Percentiles rank a stretch among this genome's conserved stretches.
Evolutionary conservation across 2,888 invertebrate genomes (phyloP).

Genomic region (Atrina japonica): DNA sequence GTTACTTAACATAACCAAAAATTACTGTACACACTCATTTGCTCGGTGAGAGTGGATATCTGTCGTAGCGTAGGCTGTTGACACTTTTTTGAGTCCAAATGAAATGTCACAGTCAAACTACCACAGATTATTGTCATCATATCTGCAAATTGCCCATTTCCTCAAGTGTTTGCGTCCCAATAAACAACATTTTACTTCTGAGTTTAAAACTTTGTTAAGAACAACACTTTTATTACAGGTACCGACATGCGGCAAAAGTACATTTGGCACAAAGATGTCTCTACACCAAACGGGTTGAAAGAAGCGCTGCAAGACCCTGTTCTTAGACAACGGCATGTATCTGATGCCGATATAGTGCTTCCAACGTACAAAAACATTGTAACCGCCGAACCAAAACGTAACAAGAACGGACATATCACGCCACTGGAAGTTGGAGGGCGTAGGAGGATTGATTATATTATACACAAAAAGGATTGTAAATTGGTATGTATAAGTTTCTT

Average conservation of each 20-base stretch:
- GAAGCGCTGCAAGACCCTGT: constrained; percentile 58
- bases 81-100: too few species aligned
- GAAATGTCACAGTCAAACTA: too few species aligned
- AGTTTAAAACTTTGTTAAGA: too few species aligned
- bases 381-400: constrained; percentile 47
- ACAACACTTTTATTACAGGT: constrained; percentile 51
- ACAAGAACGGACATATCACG: constrained; percentile 53
- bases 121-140: too few species aligned
- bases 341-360: constrained; percentile 62
- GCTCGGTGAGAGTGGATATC: too few species aligned
- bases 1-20: too few species aligned
- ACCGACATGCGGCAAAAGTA: constrained; percentile 59
- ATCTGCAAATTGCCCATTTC: too few species aligned
- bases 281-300: constrained; percentile 60
- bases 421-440: constrained; percentile 52
- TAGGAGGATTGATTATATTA: constrained; percentile 65
- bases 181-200: too few species aligned
- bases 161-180: too few species aligned
- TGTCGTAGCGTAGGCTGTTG: too few species aligned
- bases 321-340: constrained; percentile 59
- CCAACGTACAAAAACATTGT: constrained; percentile 56
- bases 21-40: too few species aligned
- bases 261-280: constrained; percentile 54
- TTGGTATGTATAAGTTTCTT: constrained; percentile 62
- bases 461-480: constrained; percentile 56